Evolutionary conservation across 2,888 invertebrate genomes (phyloP), one percentile per base, ranked within the genome.

Genomic region (Drosophila atripex): DNA sequence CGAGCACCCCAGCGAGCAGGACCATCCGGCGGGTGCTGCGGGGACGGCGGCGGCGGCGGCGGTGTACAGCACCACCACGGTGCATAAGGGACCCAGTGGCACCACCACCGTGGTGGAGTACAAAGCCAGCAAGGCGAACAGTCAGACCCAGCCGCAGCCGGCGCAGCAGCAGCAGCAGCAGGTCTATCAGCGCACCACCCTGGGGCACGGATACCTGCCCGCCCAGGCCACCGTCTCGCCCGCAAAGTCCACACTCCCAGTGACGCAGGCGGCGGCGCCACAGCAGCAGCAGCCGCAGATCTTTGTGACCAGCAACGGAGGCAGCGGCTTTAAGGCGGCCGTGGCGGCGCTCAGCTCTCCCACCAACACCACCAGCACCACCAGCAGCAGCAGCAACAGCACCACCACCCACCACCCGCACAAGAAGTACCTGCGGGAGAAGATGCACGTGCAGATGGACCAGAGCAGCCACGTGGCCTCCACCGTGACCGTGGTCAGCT

Each of bases 101-200:
- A 92, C 92, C 43, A 92, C 92, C 38, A 91, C 92, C 7, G 91
- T 92, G 39, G 91, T 91, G 21, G 91, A 91, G 80, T 91, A 91
- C 66, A 91, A 92, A 69, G 77, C 90, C 11, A 75, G 90, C 43
- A 80, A 89, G 32, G 89, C 73, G 45, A 65, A 45, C 74, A 41
- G 11, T 18, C 69, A 45, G 63, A 71, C 51, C 35, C 64, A 54
- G 51, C 58, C 16, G 47, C 64, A 64, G 47, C 7, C 28, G 59
- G 14, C 45, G 39, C 32, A 63, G 16, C 51, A 45, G 45, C 30
- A 61, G 0, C 21, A 23, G 7, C 43, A 21, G 12, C 78, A 46
- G 23, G 28, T 28, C 28, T 64, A 56, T 35, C 61, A 32, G 16
- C 52, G 59, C 45, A 49, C 51, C 32, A 55, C 53, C 59, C 54